Percentiles rank a stretch among this genome's conserved stretches.
Evolutionary conservation across 2,888 invertebrate species (phyloP).

Genomic region (Apeira syringaria): DNA sequence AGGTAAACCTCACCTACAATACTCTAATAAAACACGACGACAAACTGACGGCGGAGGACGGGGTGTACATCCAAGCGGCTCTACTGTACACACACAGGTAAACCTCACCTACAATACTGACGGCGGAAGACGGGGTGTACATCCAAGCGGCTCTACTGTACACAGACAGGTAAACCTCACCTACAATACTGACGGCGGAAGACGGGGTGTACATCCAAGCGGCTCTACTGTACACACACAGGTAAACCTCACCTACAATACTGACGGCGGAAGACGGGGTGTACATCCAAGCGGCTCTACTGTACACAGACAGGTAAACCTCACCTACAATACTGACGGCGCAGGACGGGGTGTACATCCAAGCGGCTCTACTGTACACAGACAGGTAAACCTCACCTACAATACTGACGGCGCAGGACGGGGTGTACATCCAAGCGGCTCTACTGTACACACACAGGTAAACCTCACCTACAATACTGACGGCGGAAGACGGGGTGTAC

Average conservation of each 20-base stretch:
- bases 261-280: slow-evolving; percentile 89
- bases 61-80: slow-evolving; percentile 96
- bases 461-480: too few species aligned
- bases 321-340: too few species aligned
- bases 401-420: too few species aligned
- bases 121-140: slow-evolving; percentile 89
- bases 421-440: too few species aligned
- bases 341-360: slow-evolving; percentile 92
- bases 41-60: slow-evolving; percentile 96
- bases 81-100: slow-evolving; percentile 94
- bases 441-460: too few species aligned
- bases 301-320: too few species aligned
- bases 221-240: slow-evolving; percentile 95
- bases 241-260: too few species aligned
- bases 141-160: slow-evolving; percentile 96
- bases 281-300: slow-evolving; percentile 94
- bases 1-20: too few species aligned
- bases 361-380: slow-evolving; percentile 96
- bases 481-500: too few species aligned
- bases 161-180: slow-evolving; percentile 90
- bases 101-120: too few species aligned
- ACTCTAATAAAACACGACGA: slow-evolving; percentile 99
- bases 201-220: slow-evolving; percentile 96
- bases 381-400: too few species aligned
- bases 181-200: too few species aligned